Evolutionary conservation across 2,113 vertebrate species (phyloP).

Genomic region (Tetraodon nigroviridis): DNA sequence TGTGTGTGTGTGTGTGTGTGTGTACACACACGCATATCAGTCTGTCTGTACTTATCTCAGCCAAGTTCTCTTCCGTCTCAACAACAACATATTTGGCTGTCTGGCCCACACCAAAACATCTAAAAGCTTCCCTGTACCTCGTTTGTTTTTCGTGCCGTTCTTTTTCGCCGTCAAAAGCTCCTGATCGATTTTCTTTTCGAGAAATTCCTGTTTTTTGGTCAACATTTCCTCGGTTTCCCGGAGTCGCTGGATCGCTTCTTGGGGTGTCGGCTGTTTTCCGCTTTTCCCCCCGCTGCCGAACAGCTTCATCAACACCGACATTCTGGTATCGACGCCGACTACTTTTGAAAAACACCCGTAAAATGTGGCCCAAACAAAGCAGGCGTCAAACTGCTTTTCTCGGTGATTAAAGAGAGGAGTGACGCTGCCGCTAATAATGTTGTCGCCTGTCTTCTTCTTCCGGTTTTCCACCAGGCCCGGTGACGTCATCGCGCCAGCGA

Average conservation of each 20-base stretch:
- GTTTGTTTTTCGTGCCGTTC: conserved; percentile 95
- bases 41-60: no score
- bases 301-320: conserved; percentile 85
- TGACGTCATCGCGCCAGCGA: conserved; percentile 67
- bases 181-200: conserved; percentile 91
- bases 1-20: no score
- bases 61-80: conserved; percentile 7
- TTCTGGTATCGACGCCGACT: conserved; percentile 33
- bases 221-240: conserved; percentile 95
- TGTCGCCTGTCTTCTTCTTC: conserved; percentile 62
- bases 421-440: not conserved
- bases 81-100: not conserved
- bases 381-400: not conserved
- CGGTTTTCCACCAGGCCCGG: conserved; percentile 59
- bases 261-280: conserved; percentile 83
- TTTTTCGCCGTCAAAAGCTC: conserved; percentile 87
- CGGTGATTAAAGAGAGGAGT: not conserved
- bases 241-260: conserved; percentile 90
- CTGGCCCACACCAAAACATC: not conserved
- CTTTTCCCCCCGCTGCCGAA: conserved; percentile 84
- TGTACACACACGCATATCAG: no score
- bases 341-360: not conserved
- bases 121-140: conserved; percentile 72
- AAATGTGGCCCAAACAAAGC: not conserved
- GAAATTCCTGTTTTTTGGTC: conserved; percentile 91